phyloP scores from a whole-genome alignment of 2,113 vertebrate species.

The Halcyon senegalensis region DNA sequence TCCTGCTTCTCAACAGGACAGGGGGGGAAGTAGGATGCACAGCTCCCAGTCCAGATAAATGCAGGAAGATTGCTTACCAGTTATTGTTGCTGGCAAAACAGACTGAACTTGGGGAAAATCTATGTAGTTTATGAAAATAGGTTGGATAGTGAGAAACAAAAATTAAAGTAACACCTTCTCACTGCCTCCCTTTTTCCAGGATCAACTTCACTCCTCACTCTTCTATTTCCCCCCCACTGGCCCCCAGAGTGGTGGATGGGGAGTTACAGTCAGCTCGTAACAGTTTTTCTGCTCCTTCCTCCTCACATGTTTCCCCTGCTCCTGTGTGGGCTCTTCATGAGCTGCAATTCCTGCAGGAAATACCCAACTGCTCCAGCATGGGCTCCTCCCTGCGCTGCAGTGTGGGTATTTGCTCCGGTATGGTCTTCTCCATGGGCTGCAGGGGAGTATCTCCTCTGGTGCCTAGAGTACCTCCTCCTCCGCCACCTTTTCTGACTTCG shows the following conservation, averaged over 20 bases:
- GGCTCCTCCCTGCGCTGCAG: neutral
- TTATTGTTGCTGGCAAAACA: neutral
- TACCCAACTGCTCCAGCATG: neutral
- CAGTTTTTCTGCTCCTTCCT: neutral
- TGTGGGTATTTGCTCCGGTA: neutral
- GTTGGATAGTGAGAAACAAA: neutral
- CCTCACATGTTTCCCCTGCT: neutral
- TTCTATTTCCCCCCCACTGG: rapidly evolving
- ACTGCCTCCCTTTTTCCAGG: neutral
- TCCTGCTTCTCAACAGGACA: neutral
- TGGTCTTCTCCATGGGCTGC: neutral
- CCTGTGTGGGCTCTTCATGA: neutral
- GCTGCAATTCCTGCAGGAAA: neutral
- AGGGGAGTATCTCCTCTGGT: neutral
- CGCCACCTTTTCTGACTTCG: neutral
- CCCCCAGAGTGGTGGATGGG: neutral
- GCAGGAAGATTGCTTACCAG: neutral
- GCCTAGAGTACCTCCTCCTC: neutral
- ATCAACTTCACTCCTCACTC: neutral
- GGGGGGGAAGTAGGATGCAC: neutral
- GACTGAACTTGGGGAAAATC: neutral
- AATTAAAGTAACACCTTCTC: neutral
- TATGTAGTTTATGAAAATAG: neutral
- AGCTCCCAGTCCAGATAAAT: neutral
- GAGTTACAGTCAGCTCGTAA: neutral